A percentile compares a stretch with the other conserved stretches of the same genome.
Conservation (phyloP, 2,113 vertebrate species). For the Rafetus swinhoei region DNA sequence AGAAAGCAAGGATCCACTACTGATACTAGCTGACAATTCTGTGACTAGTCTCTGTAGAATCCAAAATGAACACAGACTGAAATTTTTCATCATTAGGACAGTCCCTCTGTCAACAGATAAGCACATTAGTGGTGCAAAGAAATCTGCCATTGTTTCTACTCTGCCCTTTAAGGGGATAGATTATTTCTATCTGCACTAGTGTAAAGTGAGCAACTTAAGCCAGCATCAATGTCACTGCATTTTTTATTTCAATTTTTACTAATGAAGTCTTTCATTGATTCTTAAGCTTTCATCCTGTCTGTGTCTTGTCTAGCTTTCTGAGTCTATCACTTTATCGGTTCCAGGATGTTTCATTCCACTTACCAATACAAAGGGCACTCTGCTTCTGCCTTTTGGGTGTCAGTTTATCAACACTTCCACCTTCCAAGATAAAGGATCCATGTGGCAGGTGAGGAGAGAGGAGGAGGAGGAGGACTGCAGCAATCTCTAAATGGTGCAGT, state of each 20-base stretch:
- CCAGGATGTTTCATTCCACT: accelerated
- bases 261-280: not conserved
- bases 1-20: accelerated
- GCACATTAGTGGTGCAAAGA: accelerated
- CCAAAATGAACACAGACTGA: not conserved
- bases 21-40: not conserved
- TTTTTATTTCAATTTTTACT: not conserved
- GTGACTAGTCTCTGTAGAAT: accelerated
- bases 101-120: not conserved
- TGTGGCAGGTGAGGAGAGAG: not conserved
- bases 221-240: not conserved
- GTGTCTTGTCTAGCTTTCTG: not conserved
- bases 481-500: accelerated
- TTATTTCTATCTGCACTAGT: not conserved
- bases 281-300: not conserved
- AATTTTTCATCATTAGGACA: not conserved
- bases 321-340: accelerated
- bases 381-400: not conserved
- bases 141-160: not conserved
- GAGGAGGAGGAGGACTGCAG: too few species aligned
- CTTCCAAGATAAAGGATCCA: not conserved
- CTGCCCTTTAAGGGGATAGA: not conserved
- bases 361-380: accelerated
- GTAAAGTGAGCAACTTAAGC: not conserved
- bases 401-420: accelerated